Percentiles rank a stretch among this genome's conserved stretches.
These are phyloP conservation scores for Eurosta solidaginis DNA, from an alignment of 1,140 invertebrate genomes.

Conservation along the genomic window DNA sequence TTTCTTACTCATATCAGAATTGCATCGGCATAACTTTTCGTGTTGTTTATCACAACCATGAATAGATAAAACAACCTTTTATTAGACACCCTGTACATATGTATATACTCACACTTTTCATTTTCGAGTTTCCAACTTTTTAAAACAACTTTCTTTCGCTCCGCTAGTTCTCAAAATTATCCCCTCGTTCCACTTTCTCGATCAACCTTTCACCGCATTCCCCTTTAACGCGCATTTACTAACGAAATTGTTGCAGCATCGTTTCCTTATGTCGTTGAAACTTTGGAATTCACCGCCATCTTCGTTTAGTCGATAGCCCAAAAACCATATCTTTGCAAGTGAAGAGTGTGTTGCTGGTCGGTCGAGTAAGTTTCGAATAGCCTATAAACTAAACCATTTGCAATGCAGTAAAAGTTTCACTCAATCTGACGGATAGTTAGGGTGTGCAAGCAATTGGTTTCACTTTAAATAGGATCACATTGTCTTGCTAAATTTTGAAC, in stretches of 20 bases:
- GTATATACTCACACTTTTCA: too few species aligned
- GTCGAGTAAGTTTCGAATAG: not conserved
- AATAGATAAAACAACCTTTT: too few species aligned
- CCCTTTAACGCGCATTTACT: not conserved
- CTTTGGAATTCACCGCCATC: not conserved
- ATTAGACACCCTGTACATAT: too few species aligned
- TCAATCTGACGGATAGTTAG: not conserved
- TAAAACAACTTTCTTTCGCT: too few species aligned
- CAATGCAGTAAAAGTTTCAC: not conserved
- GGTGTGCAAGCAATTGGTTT: not conserved
- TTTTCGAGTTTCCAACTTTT: too few species aligned
- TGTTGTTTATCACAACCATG: too few species aligned
- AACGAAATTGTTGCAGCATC: not conserved
- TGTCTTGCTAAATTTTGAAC: too few species aligned
- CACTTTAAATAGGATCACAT: too few species aligned
- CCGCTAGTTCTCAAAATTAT: too few species aligned
- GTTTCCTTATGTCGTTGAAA: conserved; percentile 2
- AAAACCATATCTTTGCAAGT: not conserved
- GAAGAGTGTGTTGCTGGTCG: not conserved
- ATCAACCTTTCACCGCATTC: not conserved
- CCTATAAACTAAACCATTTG: not conserved
- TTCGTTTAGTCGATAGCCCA: not conserved
- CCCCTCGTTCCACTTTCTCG: not conserved
- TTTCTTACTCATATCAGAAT: too few species aligned
- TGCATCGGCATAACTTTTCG: too few species aligned